Conservation (phyloP, 2,888 invertebrate genomes). For the Anaspis maculata region DNA sequence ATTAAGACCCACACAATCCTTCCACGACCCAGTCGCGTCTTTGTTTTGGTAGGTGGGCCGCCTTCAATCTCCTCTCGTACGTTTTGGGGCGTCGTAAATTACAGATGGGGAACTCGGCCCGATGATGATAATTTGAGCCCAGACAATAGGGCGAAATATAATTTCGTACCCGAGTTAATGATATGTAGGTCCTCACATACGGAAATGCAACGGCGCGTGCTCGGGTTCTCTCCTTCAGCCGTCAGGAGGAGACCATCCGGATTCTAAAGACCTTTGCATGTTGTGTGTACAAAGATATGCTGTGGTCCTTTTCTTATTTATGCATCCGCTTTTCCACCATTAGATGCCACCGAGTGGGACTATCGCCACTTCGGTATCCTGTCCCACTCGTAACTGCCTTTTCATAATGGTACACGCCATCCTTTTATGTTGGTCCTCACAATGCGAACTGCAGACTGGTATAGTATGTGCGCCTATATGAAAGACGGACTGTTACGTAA, state of each 20-base stretch:
- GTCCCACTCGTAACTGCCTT: slow-evolving; percentile 13
- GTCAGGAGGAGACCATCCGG: slow-evolving; percentile 19
- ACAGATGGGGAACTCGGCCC: slow-evolving; percentile 6
- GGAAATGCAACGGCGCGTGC: slow-evolving; percentile 32
- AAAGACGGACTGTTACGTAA: slow-evolving; percentile 32
- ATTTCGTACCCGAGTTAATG: slow-evolving; percentile 15
- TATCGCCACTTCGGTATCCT: not conserved
- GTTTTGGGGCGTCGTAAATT: slow-evolving; percentile 5
- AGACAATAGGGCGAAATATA: slow-evolving; percentile 7
- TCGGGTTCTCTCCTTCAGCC: slow-evolving; percentile 20
- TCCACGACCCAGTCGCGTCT: not conserved
- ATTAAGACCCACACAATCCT: too few relatives aligned
- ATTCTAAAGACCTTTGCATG: slow-evolving; percentile 20
- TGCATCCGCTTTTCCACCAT: slow-evolving; percentile 18
- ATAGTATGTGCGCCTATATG: slow-evolving; percentile 3
- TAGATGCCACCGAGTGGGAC: slow-evolving; percentile 11
- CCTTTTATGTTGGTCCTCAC: slow-evolving; percentile 25
- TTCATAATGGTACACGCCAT: slow-evolving; percentile 22
- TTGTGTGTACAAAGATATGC: slow-evolving; percentile 23
- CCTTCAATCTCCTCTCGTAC: not conserved
- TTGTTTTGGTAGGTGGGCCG: too few relatives aligned
- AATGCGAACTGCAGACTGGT: slow-evolving; percentile 23
- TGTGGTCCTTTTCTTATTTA: slow-evolving; percentile 25
- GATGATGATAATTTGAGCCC: slow-evolving; percentile 13
- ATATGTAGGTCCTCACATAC: slow-evolving; percentile 19